phyloP scores from a whole-genome alignment of 2,888 invertebrate species.

The Agonopterix subpropinquella region DNA sequence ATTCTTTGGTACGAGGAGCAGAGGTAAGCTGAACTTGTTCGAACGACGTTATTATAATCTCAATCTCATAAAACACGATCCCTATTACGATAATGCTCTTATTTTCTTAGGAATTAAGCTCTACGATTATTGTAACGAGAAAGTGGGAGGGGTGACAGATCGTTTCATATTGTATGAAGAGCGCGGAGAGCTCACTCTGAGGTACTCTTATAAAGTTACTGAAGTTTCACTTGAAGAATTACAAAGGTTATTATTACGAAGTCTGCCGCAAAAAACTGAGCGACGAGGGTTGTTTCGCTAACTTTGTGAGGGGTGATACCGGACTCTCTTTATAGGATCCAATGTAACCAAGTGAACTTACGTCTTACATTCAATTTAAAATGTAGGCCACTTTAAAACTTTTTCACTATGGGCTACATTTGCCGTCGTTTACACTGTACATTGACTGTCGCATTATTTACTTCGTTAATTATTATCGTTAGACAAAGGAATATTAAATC shows the following conservation, averaged over 20 bases:
- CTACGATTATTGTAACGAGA: slow-evolving; percentile 11
- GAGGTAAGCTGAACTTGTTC: background rate
- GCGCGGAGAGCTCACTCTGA: slow-evolving; percentile 33
- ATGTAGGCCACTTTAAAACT: no score
- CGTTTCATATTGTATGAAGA: slow-evolving; percentile 36
- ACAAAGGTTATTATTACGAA: slow-evolving; percentile 52
- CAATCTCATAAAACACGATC: background rate
- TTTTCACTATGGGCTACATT: no score
- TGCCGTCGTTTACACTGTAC: no score
- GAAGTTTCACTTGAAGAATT: slow-evolving; percentile 47
- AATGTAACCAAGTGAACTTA: no score
- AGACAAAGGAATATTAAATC: no score
- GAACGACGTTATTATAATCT: background rate
- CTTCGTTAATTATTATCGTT: no score
- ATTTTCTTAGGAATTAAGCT: slow-evolving; percentile 6
- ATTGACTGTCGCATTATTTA: no score
- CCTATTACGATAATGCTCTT: background rate
- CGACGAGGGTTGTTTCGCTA: slow-evolving; percentile 36
- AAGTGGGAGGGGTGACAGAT: slow-evolving; percentile 20
- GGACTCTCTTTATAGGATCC: slow-evolving; percentile 14
- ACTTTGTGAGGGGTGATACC: slow-evolving; percentile 32
- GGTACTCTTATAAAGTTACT: slow-evolving; percentile 38
- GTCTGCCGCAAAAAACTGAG: slow-evolving; percentile 36
- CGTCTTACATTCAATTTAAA: no score
- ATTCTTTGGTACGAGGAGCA: slow-evolving; percentile 5